Percentiles rank a stretch among this genome's conserved stretches.
These are phyloP conservation scores for Rattus norvegicus DNA, from an alignment of 2,113 vertebrate genomes.

Conservation along the genomic window GRCr8 NC_086037.1:45692501-45693000, in stretches of 20 bases:
- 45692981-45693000: slow-evolving; percentile 34
- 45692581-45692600: background rate
- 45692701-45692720: slow-evolving; percentile 28
- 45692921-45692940: background rate
- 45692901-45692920: background rate
- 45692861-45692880: background rate
- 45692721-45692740: background rate
- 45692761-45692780: background rate
- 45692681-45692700: background rate
- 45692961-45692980: slow-evolving; percentile 35
- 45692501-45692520: background rate
- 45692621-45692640: background rate
- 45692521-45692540: background rate
- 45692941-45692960: background rate
- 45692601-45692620: background rate
- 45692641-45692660: slow-evolving; percentile 12
- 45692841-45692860: slow-evolving; percentile 7
- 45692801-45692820: slow-evolving; percentile 40
- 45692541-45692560: background rate
- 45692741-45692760: background rate
- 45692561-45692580: background rate
- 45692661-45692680: background rate
- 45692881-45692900: slow-evolving; percentile 34
- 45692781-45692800: slow-evolving; percentile 38
- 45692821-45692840: slow-evolving; percentile 47